phyloP scores from a whole-genome alignment of 37 sponge, comb jelly and placozoan species.

The Ephydatia muelleri region DNA sequence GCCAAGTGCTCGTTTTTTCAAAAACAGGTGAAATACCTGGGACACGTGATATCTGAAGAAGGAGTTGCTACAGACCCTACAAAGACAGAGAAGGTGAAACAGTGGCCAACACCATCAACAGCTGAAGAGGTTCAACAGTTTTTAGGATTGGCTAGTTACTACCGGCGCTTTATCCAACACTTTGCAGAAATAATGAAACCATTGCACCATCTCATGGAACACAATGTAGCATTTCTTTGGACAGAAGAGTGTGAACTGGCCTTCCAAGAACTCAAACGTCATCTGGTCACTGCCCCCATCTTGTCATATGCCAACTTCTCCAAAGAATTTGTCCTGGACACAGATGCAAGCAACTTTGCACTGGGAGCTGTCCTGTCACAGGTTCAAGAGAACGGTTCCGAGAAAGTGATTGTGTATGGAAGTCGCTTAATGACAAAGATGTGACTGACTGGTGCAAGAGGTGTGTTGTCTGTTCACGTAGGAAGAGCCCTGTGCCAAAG shows the following conservation, averaged over 20 bases:
- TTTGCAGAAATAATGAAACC: slow-evolving; percentile 36
- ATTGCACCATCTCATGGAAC: slow-evolving; percentile 24
- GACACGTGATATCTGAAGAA: slow-evolving; percentile 43
- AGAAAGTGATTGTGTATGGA: slow-evolving; percentile 22
- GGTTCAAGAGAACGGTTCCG: background rate
- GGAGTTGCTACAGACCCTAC: slow-evolving; percentile 3
- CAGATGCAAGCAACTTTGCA: too few species aligned
- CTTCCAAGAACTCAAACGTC: slow-evolving; percentile 18
- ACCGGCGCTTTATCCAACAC: slow-evolving; percentile 16
- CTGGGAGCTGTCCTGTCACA: slow-evolving; percentile 33
- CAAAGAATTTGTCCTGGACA: slow-evolving; percentile 32
- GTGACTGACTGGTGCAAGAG: background rate
- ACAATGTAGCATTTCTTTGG: slow-evolving; percentile 20
- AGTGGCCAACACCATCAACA: slow-evolving; percentile 5
- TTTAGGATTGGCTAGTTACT: slow-evolving; percentile 30
- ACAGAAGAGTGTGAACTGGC: slow-evolving; percentile 17
- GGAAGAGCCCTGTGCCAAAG: slow-evolving; percentile 6
- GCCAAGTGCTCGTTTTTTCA: slow-evolving; percentile 25
- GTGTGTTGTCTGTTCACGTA: slow-evolving; percentile 4
- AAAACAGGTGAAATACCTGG: slow-evolving; percentile 32
- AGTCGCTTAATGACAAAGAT: slow-evolving; percentile 15
- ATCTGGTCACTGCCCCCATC: too few species aligned
- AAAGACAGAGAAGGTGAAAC: slow-evolving; percentile 1
- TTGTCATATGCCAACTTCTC: slow-evolving; percentile 33
- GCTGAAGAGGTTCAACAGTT: slow-evolving; percentile 10